Evolutionary conservation across 2,888 invertebrate species (phyloP).

Genomic region (Xestobium rufovillosum): DNA sequence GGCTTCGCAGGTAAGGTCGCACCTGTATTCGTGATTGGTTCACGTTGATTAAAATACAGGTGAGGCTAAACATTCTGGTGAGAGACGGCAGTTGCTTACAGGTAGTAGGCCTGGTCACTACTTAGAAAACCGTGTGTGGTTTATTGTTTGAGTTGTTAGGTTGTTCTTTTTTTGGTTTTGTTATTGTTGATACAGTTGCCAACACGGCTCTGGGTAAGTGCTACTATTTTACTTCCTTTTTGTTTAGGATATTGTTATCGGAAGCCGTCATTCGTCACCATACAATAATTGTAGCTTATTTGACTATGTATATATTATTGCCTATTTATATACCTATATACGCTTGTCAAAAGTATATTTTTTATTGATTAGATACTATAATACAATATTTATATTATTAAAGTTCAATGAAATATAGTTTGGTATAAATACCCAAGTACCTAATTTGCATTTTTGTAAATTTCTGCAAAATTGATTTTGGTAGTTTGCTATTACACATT

Average conservation of each 20-base stretch:
- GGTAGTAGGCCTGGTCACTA: conserved; percentile 35
- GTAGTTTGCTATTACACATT: no score
- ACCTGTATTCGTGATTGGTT: conserved; percentile 31
- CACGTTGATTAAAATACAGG: conserved; percentile 27
- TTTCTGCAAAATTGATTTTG: no score
- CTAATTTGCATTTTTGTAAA: no score
- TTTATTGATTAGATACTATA: no score
- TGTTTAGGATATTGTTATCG: background rate
- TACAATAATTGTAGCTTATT: no score
- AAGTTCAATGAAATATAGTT: no score
- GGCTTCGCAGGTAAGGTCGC: conserved; percentile 18
- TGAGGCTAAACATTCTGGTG: conserved; percentile 28
- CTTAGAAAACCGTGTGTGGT: conserved; percentile 15
- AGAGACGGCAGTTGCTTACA: conserved; percentile 38
- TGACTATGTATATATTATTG: no score
- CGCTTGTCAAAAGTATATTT: no score
- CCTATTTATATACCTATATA: no score
- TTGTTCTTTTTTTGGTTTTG: conserved; percentile 24
- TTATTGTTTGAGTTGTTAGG: conserved; percentile 20
- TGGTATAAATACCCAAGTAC: no score
- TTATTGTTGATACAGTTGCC: conserved; percentile 27
- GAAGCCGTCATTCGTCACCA: no score
- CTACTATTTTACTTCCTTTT: background rate
- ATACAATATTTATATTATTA: no score
- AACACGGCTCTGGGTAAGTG: conserved; percentile 41